These are phyloP conservation scores for Mastigias papua DNA, from an alignment of 30 jellyfish, hydroid and myxozoan species.

Conservation along the genomic window DNA sequence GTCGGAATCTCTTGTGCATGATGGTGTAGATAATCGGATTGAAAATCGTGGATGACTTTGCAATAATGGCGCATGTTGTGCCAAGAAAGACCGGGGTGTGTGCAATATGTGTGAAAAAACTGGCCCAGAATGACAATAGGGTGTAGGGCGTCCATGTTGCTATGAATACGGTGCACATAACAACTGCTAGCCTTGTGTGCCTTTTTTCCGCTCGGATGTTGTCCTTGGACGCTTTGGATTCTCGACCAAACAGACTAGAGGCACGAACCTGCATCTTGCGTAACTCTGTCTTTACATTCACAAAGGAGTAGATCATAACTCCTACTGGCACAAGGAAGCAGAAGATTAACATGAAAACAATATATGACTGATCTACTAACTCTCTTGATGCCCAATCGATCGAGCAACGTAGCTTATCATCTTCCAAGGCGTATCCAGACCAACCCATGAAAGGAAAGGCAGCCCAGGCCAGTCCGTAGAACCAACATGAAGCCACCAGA, in stretches of 20 bases:
- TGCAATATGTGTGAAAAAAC: constrained; percentile 44
- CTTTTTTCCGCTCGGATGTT: constrained; percentile 60
- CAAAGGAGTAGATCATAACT: constrained; percentile 63
- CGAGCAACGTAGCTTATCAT: constrained; percentile 72
- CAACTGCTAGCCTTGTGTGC: constrained; percentile 59
- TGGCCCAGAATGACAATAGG: constrained; percentile 64
- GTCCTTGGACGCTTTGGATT: constrained; percentile 47
- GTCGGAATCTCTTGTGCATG: constrained; percentile 66
- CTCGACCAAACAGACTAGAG: constrained; percentile 57
- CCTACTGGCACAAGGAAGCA: constrained; percentile 62
- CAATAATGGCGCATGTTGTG: constrained; percentile 62
- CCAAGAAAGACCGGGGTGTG: constrained; percentile 35
- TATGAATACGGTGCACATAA: constrained; percentile 66
- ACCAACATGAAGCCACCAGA: constrained; percentile 53
- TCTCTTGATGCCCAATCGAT: constrained; percentile 66
- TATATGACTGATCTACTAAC: constrained; percentile 44
- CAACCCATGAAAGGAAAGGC: constrained; percentile 71
- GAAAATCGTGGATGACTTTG: constrained; percentile 77
- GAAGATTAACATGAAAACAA: constrained; percentile 38
- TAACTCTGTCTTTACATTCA: constrained; percentile 24
- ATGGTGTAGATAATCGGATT: constrained; percentile 68
- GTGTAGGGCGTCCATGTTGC: constrained; percentile 75
- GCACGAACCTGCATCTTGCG: constrained; percentile 52
- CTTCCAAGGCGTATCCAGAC: constrained; percentile 70
- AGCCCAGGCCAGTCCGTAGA: constrained; percentile 70